A percentile compares a stretch with the other conserved stretches of the same genome.
Conservation (phyloP, 2,797 vertebrate species). For the Poliocrania exsul region DNA sequence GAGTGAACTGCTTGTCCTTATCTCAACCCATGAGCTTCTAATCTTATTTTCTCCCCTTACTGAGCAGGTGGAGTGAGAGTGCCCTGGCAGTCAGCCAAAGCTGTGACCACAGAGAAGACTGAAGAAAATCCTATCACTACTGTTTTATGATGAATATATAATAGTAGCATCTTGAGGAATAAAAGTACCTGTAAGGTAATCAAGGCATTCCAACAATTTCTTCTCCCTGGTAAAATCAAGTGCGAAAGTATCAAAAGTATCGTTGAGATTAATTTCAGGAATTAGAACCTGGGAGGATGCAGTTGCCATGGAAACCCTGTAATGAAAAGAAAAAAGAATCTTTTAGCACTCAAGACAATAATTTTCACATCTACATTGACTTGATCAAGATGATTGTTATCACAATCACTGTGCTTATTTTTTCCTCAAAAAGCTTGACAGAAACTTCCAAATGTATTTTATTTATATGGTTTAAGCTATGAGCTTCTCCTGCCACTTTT, state of each 20-base stretch:
- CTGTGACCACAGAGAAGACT: background rate
- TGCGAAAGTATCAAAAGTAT: constrained; percentile 96
- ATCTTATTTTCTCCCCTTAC: background rate
- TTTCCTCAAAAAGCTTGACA: background rate
- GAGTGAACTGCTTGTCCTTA: background rate
- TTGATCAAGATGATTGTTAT: background rate
- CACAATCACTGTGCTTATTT: background rate
- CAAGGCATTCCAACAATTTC: constrained; percentile 95
- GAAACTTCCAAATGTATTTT: background rate
- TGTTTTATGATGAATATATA: background rate
- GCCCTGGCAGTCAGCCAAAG: background rate
- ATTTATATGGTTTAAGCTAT: background rate
- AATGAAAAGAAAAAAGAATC: constrained; percentile 55
- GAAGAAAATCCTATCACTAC: background rate
- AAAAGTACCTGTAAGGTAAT: constrained; percentile 94
- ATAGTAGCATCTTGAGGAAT: background rate
- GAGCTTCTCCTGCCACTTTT: background rate
- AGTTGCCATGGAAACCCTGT: constrained; percentile 97
- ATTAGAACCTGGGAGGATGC: constrained; percentile 97
- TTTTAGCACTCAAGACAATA: constrained; percentile 17
- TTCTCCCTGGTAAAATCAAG: constrained; percentile 97
- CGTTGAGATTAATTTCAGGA: constrained; percentile 97
- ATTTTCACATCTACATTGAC: background rate
- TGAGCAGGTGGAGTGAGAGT: background rate
- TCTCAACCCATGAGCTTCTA: background rate